A percentile compares a stretch with the other conserved stretches of the same genome.
These are phyloP conservation scores for Apostichopus japonicus DNA, from an alignment of 35 echinoderm and acorn worm genomes.

Conservation along the genomic window DNA sequence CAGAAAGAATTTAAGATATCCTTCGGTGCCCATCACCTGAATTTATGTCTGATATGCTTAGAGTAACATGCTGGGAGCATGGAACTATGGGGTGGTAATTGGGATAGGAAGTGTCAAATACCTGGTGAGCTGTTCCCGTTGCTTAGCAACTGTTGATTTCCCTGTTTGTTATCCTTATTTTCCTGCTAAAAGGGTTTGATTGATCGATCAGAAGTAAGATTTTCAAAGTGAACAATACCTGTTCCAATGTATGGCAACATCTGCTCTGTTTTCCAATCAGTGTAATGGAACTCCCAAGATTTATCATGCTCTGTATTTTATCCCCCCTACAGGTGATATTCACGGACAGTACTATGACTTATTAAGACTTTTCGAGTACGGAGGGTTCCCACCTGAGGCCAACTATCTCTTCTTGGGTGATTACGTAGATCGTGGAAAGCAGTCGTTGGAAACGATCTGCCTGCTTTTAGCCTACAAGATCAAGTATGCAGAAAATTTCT, in stretches of 20 bases:
- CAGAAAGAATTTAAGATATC: too few relatives aligned
- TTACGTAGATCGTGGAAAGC: slow-evolving; percentile 95
- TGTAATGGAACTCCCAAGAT: background rate
- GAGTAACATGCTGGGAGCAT: too few relatives aligned
- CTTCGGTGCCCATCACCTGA: too few relatives aligned
- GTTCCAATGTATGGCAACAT: background rate
- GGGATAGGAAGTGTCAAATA: too few relatives aligned
- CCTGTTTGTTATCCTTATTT: too few relatives aligned
- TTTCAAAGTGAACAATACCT: too few relatives aligned
- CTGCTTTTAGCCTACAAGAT: slow-evolving; percentile 95
- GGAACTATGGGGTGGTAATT: too few relatives aligned
- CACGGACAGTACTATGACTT: slow-evolving; percentile 99
- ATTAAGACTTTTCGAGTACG: slow-evolving; percentile 94
- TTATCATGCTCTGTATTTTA: background rate
- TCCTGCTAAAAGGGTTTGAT: too few relatives aligned
- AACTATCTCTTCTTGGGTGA: slow-evolving; percentile 95
- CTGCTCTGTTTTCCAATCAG: background rate
- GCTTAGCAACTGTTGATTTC: too few relatives aligned
- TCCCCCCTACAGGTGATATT: slow-evolving; percentile 80
- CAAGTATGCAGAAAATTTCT: slow-evolving; percentile 98
- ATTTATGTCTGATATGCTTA: too few relatives aligned
- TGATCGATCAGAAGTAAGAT: too few relatives aligned
- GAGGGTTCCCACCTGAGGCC: slow-evolving; percentile 94
- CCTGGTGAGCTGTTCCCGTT: too few relatives aligned
- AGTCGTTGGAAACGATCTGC: slow-evolving; percentile 95